A percentile compares a stretch with the other conserved stretches of the same genome.
Evolutionary conservation across 2,888 invertebrate species (phyloP).

Genomic region (Andrena hattorfiana): DNA sequence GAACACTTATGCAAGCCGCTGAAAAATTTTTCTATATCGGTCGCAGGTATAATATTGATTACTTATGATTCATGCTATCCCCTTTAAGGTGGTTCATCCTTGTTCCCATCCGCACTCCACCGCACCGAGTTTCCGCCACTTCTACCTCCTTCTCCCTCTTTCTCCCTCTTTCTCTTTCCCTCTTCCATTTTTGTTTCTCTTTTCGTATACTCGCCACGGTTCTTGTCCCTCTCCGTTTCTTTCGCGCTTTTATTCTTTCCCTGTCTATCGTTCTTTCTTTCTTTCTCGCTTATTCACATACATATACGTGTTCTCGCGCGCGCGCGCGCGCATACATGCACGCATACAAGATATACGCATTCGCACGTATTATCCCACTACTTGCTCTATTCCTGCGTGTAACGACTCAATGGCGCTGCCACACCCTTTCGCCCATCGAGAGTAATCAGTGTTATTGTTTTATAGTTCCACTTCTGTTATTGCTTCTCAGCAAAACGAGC

Average conservation of each 20-base stretch:
- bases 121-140: conserved; percentile 72
- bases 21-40: conserved; percentile 67
- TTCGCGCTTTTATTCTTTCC: conserved; percentile 35
- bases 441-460: conserved; percentile 84
- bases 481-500: conserved; percentile 63
- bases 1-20: conserved; percentile 5
- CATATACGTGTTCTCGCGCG: conserved; percentile 1
- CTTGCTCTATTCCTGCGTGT: conserved; percentile 82
- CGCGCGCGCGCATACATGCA: conserved; percentile 17
- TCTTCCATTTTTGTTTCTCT: conserved; percentile 45
- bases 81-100: conserved; percentile 84
- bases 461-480: conserved; percentile 77
- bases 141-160: conserved; percentile 61
- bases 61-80: conserved; percentile 82
- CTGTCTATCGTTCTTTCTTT: conserved; percentile 49
- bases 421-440: conserved; percentile 84
- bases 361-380: conserved; percentile 71
- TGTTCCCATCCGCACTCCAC: conserved; percentile 75
- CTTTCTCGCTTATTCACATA: conserved; percentile 52
- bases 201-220: conserved; percentile 45
- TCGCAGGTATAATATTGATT: conserved; percentile 83
- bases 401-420: conserved; percentile 84
- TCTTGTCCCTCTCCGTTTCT: conserved; percentile 33
- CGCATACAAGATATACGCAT: conserved; percentile 30
- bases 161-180: conserved; percentile 36